Base-by-base conservation (phyloP, 2,888 invertebrate species). In the Harpalus rubripes region DNA sequence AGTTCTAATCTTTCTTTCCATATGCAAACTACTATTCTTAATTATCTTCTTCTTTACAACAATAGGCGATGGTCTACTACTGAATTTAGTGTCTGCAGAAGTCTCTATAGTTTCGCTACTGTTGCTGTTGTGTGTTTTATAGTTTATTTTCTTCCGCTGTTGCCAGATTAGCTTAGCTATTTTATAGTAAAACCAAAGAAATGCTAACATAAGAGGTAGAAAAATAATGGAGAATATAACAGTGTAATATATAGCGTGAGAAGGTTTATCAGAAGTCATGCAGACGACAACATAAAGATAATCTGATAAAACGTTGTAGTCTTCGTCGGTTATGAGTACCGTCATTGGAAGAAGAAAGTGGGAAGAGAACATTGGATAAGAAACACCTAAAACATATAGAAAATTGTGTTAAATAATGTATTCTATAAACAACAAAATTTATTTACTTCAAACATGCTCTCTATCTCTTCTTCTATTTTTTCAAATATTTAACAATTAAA, bases 161-260 rank as follows among this genome's bases (percentile, higher is more conserved):
- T 88, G 89, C 92, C 93, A 93, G 80, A 93, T 89, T 85, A 92
- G 89, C n/a, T 88, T 89, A 1, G 93, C 93, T 59, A 93, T 92
- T 58, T 91, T 91, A 65, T 90, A 90, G 86, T 93, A 93, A 22
- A 93, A 89, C 91, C 92, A 93, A 44, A 92, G 86, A 86, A 93
- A 93, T 12, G 92, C 90, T 16, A 90, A 85, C 74, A 93, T 88
- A 26, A 92, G 89, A 26, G 93, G 93, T 68, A 92, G 59, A 80
- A 93, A 93, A 61, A 93, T 81, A 3, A 88, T 79, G 0, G 88
- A 88, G 68, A 90, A 88, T 12, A 87, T 86, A 7, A 89, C 87
- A 85, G 89, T 90, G 83, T 90, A 90, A 78, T 86, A 86, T 83
- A 86, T 87, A 41, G 89, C 86, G 18, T 88, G 82, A 5, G 86